Conservation (phyloP, 2,797 vertebrate genomes). For the Girardinus metallicus region DNA sequence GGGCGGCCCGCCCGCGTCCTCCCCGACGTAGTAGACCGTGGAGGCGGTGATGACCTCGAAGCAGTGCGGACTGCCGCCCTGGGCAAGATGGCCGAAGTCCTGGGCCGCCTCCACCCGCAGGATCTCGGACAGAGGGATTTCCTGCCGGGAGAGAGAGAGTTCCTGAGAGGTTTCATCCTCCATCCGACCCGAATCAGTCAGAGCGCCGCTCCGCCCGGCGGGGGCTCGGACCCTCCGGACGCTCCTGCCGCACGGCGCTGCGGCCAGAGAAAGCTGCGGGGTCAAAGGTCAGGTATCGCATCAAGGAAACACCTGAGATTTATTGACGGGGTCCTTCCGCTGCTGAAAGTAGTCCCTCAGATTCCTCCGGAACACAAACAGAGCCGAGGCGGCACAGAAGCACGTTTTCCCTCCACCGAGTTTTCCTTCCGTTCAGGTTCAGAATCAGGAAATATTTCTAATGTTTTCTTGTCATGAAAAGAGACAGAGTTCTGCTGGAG, state of each 20-base stretch:
- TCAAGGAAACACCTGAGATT: background rate
- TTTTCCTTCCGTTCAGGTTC: no score
- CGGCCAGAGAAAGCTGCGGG: slow-evolving; percentile 12
- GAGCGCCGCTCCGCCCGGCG: slow-evolving; percentile 23
- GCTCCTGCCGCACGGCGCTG: background rate
- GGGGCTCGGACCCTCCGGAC: background rate
- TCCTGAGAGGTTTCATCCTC: slow-evolving; percentile 44
- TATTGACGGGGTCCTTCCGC: background rate
- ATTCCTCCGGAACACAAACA: no score
- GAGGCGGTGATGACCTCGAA: slow-evolving; percentile 98
- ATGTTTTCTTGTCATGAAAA: no score
- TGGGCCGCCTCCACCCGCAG: slow-evolving; percentile 90
- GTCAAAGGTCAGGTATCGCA: background rate
- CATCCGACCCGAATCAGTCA: slow-evolving; percentile 10
- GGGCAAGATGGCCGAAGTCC: slow-evolving; percentile 88
- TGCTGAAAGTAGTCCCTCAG: background rate
- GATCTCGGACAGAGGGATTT: slow-evolving; percentile 98
- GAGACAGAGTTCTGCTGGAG: no score
- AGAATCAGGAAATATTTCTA: no score
- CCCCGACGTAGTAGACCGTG: slow-evolving; percentile 96
- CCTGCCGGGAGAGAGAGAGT: slow-evolving; percentile 73
- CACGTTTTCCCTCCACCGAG: no score
- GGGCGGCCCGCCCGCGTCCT: slow-evolving; percentile 88
- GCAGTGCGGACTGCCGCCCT: slow-evolving; percentile 95
- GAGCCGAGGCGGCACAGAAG: no score